These are phyloP conservation scores for Syrmaticus mikado DNA, from an alignment of 2,113 vertebrate genomes.

Conservation along the genomic window DNA sequence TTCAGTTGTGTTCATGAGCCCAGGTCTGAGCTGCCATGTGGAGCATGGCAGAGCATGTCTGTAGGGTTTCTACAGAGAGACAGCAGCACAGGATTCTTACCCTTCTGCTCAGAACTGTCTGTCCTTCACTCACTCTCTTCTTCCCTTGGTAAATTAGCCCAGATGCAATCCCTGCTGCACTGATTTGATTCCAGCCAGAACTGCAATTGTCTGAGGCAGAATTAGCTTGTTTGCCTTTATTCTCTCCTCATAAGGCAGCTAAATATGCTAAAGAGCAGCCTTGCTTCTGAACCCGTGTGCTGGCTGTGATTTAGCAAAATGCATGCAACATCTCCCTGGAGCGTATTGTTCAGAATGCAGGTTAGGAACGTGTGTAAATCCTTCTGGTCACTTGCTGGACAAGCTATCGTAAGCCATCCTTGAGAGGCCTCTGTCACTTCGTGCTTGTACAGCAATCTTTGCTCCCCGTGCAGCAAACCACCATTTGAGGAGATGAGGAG, in stretches of 20 bases:
- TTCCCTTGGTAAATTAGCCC: background rate
- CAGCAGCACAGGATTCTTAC: background rate
- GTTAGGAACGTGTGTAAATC: fast-evolving
- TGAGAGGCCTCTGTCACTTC: background rate
- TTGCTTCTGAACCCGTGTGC: conserved; percentile 1
- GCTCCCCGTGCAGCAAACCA: too few relatives aligned
- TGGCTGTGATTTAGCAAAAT: conserved; percentile 11
- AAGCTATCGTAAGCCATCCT: background rate
- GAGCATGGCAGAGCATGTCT: fast-evolving
- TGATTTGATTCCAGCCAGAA: background rate
- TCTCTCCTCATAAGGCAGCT: background rate
- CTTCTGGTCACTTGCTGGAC: background rate
- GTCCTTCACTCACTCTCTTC: background rate
- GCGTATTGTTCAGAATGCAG: background rate
- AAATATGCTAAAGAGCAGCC: background rate
- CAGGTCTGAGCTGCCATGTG: background rate
- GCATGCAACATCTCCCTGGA: background rate
- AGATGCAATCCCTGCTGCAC: background rate
- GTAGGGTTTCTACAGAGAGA: background rate
- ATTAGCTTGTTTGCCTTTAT: background rate
- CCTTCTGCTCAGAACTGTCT: background rate
- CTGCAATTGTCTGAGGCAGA: background rate
- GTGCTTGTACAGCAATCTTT: too few relatives aligned
- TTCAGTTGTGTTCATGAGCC: background rate
- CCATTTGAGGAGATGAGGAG: background rate